These are phyloP conservation scores for Dolomedes plantarius DNA, from an alignment of 2,888 invertebrate genomes.

Conservation along the genomic window DNA sequence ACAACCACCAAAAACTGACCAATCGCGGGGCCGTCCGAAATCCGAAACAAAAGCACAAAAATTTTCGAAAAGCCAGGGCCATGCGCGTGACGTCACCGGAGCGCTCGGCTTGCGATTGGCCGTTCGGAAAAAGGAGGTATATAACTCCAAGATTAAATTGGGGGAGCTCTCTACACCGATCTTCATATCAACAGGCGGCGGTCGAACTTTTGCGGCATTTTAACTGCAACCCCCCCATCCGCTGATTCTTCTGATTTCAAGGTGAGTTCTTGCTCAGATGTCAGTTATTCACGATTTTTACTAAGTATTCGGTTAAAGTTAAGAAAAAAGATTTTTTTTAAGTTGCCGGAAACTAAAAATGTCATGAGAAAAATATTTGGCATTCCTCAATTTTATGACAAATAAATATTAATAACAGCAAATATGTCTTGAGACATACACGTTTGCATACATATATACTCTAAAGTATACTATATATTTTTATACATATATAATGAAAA, in stretches of 20 bases:
- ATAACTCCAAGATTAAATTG: constrained; percentile 62
- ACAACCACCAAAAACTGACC: constrained; percentile 27
- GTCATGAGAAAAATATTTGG: too few relatives aligned
- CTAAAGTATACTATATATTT: too few relatives aligned
- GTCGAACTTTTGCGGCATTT: background rate
- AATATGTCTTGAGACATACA: too few relatives aligned
- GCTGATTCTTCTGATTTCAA: background rate
- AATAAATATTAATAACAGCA: too few relatives aligned
- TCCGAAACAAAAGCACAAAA: constrained; percentile 5
- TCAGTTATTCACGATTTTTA: too few relatives aligned
- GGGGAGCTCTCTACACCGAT: background rate
- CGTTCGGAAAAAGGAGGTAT: constrained; percentile 40
- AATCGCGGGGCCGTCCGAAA: background rate
- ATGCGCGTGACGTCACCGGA: constrained; percentile 29
- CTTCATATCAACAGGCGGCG: constrained; percentile 52
- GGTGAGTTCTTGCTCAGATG: too few relatives aligned
- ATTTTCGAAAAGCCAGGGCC: constrained; percentile 10
- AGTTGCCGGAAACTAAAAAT: too few relatives aligned
- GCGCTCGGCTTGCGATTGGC: constrained; percentile 57
- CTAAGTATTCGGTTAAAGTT: too few relatives aligned
- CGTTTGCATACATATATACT: too few relatives aligned
- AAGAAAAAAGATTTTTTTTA: too few relatives aligned
- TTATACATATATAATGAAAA: too few relatives aligned
- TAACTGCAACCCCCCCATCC: background rate
- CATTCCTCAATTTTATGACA: too few relatives aligned